Base-by-base conservation (phyloP, 2,113 vertebrate genomes). In the Melanocharis versteri region DNA sequence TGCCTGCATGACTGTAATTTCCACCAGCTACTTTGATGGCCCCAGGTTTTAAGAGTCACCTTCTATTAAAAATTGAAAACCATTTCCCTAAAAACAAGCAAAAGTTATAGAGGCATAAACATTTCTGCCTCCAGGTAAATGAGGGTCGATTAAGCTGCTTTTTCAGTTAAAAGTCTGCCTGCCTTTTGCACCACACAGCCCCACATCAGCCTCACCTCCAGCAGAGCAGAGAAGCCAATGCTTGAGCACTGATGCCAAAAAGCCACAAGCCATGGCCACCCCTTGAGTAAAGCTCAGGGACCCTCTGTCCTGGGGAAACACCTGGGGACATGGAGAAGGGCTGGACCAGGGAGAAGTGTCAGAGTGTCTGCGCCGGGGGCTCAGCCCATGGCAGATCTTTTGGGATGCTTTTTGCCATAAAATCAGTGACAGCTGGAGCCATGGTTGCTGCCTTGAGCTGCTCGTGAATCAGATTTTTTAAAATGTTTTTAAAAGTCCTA, bases 21-120 rank as follows among this genome's bases (percentile, higher is more conserved):
- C 65, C 61, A 62, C 64, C 33, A 53, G 56, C 53, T 60, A 33
- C 78, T 95, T 76, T 76, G 70, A 87, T 82, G 65, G 65, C 54
- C 54, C 37, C 22, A 48, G 22, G 76, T 82, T 93, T 87, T 82
- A 72, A 84, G 42, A 68, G 37, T 45, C 48, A 75, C 31, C n/a
- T 93, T 87, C 80, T 68, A 75, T 48, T 79, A 75, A 88, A 93
- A 77, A 81, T 58, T 42, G n/a, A 92, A 92, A 87, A 71, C 0
- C 0, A 31, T 70, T 96, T 84, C 87, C 69, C 77, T 82, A 48
- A 84, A 91, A 94, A 62, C 47, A 88, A 64, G 76, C 10, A 53
- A 47, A 94, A 87, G 51, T 68, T 64, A 13, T 4, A 61, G 31
- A 45, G 33, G 27, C 18, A 53, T 8, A 66, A 70, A 39, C 11